Evolutionary conservation across 2,113 vertebrate genomes (phyloP), one percentile per base, ranked within the genome.

Genomic region (Tympanuchus pallidicinctus): DNA sequence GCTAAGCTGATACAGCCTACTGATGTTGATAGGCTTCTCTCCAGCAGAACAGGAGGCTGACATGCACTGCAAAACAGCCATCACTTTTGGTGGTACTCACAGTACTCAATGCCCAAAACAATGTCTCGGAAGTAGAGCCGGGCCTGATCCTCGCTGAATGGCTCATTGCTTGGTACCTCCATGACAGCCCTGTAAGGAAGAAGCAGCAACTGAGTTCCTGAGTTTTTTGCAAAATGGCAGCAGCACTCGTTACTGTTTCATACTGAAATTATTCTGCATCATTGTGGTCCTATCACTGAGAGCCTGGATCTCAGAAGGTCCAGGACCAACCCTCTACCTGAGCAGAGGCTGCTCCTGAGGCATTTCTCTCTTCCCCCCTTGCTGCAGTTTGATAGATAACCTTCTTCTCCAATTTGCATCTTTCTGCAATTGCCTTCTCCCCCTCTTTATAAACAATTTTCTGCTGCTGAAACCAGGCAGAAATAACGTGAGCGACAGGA

Each of bases 91-190:
- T 17, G 75, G 15, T 93, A 99, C 99, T 99, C 96, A 99, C 99
- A 86, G 97, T 99, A 99, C 96, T 99, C 99, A 0, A 99, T 99
- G 85, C 99, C 99, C 95, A 99, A 97, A 91, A 99, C 98, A 63
- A 99, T 97, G 91, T 99, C 99, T 97, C 99, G 98, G 96, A 99
- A 98, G 97, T 99, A 99, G 67, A 98, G 92, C 40, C 98, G 97
- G 10, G 99, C 98, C 97, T 99, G 98, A 63, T 99, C 98, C 96
- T 99, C 99, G 1, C 98, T 96, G 93, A 99, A 98, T 42, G 98
- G 98, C 65, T 91, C 95, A 36, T 99, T 98, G 11, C 98, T 97
- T 6, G 99, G 99, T 13, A 99, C 99, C 85, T 99, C 99, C 99
- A 99, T 99, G 90, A 99, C 98, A 2, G 99, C 99, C 69, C 99